phyloP scores from a whole-genome alignment of 2,797 vertebrate species.

The Dermochelys coriacea region DNA sequence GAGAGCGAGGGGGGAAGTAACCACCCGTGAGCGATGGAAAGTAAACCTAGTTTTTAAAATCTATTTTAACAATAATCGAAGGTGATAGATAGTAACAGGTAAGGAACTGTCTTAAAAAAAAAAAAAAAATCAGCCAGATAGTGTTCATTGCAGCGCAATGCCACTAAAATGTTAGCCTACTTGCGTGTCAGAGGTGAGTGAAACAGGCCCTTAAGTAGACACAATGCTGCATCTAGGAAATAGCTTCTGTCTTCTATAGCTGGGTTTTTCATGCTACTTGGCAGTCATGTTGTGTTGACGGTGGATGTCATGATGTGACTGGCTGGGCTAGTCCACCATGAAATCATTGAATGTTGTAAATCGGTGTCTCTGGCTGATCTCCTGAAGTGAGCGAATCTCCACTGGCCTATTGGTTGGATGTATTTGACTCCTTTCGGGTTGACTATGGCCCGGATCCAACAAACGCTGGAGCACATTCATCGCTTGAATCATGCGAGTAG shows the following conservation, averaged over 20 bases:
- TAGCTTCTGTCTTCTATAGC: conserved; percentile 51
- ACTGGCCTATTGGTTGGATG: not conserved
- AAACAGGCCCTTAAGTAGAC: conserved; percentile 33
- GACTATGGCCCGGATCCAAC: accelerated
- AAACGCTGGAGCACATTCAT: not conserved
- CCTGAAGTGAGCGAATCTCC: not conserved
- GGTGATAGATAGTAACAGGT: not conserved
- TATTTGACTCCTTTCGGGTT: not conserved
- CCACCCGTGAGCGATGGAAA: accelerated
- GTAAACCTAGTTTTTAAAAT: accelerated
- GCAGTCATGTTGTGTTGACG: conserved; percentile 42
- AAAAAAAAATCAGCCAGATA: not conserved
- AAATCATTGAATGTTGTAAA: accelerated
- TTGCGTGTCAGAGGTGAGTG: conserved; percentile 12
- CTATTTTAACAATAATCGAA: not conserved
- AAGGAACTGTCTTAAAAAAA: not conserved
- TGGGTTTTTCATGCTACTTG: conserved; percentile 39
- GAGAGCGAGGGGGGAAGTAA: not conserved
- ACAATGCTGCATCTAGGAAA: conserved; percentile 66
- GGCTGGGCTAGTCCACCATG: conserved; percentile 30
- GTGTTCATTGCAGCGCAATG: not conserved
- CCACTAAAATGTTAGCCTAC: not conserved
- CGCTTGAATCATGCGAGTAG: not conserved
- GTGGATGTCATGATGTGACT: conserved; percentile 66
- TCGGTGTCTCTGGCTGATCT: not conserved